A percentile compares a stretch with the other conserved stretches of the same genome.
These are phyloP conservation scores for Arctopsyche grandis DNA, from an alignment of 1,140 invertebrate genomes.

Conservation along the genomic window DNA sequence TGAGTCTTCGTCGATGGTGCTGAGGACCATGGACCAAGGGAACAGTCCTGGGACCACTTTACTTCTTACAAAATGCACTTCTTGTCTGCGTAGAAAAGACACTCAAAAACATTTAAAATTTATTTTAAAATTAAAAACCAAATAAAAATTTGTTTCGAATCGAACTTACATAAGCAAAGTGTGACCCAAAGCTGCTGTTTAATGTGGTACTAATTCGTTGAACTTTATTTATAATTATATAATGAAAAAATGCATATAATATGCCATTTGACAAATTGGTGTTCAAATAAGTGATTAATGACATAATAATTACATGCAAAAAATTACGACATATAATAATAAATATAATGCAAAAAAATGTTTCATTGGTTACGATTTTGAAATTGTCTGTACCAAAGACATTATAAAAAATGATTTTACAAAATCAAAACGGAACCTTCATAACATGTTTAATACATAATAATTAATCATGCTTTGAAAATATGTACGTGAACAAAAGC, in stretches of 20 bases:
- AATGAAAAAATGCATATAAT: neutral
- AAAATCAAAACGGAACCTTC: too few relatives aligned
- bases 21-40: slow-evolving; percentile 15
- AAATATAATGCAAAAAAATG: neutral
- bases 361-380: neutral
- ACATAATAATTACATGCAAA: neutral
- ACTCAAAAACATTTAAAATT: neutral
- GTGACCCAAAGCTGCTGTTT: slow-evolving; percentile 18
- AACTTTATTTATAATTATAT: neutral
- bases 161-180: slow-evolving; percentile 23
- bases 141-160: neutral
- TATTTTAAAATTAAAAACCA: neutral
- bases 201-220: neutral
- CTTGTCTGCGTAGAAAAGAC: neutral
- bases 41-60: slow-evolving; percentile 34
- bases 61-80: slow-evolving; percentile 1
- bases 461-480: neutral
- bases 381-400: too few relatives aligned
- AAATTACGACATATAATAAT: neutral
- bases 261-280: neutral
- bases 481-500: neutral
- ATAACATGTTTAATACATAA: neutral
- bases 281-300: neutral
- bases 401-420: too few relatives aligned
- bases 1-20: slow-evolving; percentile 30